These are phyloP conservation scores for Cottoperca gobio DNA, from an alignment of 2,797 vertebrate species.

Conservation along the genomic window DNA sequence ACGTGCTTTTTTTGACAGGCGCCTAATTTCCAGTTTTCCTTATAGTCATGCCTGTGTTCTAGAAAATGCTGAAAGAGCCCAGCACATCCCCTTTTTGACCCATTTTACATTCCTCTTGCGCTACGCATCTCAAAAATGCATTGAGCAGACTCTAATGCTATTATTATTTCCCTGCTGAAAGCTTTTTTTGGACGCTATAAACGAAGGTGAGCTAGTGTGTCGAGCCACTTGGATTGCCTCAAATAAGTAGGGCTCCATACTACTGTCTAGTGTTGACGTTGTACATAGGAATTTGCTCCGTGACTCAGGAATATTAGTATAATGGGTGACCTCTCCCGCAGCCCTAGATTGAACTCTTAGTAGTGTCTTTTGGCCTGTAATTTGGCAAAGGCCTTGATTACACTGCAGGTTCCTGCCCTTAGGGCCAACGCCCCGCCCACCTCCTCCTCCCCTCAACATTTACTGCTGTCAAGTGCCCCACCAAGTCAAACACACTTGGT, in stretches of 20 bases:
- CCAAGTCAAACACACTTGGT: constrained; percentile 6
- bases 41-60: constrained; percentile 26
- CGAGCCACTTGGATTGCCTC: constrained; percentile 46
- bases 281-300: constrained; percentile 70
- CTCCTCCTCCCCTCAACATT: constrained; percentile 8
- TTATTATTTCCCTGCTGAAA: constrained; percentile 74
- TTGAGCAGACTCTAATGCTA: constrained; percentile 52
- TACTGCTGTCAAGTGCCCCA: constrained; percentile 3
- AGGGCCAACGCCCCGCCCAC: constrained; percentile 20
- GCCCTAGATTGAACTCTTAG: constrained; percentile 72
- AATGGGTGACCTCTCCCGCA: constrained; percentile 73
- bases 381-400: constrained; percentile 78
- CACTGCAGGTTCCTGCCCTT: constrained; percentile 61
- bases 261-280: constrained; percentile 55
- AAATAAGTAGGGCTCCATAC: constrained; percentile 55
- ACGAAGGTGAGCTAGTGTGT: constrained; percentile 48
- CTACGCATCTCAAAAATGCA: constrained; percentile 68
- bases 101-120: constrained; percentile 63
- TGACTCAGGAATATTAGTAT: constrained; percentile 75
- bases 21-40: constrained; percentile 7
- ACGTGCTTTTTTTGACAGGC: constrained; percentile 31
- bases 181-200: constrained; percentile 63
- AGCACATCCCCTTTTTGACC: constrained; percentile 29
- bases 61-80: constrained; percentile 33
- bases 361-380: constrained; percentile 75